Evolutionary conservation across 2,888 invertebrate genomes (phyloP).

Genomic region (Latrodectus hesperus): DNA sequence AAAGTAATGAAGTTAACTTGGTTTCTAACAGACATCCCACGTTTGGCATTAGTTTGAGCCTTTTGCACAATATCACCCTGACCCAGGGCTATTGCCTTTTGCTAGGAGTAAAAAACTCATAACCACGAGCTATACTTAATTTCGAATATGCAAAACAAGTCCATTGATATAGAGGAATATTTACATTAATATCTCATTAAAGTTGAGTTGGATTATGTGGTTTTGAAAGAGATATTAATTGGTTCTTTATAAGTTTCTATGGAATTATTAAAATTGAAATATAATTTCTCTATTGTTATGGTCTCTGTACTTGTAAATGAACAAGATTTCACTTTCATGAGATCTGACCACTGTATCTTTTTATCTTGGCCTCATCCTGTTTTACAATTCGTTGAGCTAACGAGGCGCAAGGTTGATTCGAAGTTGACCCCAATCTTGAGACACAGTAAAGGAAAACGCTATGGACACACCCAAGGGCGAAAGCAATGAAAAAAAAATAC

Average conservation of each 20-base stretch:
- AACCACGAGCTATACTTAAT: neutral
- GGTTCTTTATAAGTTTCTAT: too few species aligned
- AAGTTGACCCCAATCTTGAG: constrained; percentile 34
- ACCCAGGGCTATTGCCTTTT: neutral
- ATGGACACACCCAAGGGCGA: constrained; percentile 43
- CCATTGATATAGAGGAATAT: neutral
- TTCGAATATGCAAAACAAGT: neutral
- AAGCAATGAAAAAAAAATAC: constrained; percentile 7
- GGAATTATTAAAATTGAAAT: too few species aligned
- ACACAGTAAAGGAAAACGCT: constrained; percentile 14
- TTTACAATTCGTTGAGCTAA: neutral
- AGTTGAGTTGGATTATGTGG: too few species aligned
- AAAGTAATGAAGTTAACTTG: too few species aligned
- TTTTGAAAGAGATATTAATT: too few species aligned
- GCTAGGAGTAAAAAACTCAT: constrained; percentile 1
- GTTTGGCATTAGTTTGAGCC: too few species aligned
- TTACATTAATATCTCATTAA: too few species aligned
- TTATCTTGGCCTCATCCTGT: neutral
- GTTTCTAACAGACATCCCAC: too few species aligned
- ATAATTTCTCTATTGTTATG: too few species aligned
- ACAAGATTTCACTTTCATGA: too few species aligned
- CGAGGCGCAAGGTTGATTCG: constrained; percentile 25
- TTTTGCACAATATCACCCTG: neutral
- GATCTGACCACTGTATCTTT: neutral
- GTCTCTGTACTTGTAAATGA: too few species aligned